Percentiles rank a stretch among this genome's conserved stretches.
phyloP scores from a whole-genome alignment of 2,113 vertebrate species.

The Microcebus ravelobensis region DNA sequence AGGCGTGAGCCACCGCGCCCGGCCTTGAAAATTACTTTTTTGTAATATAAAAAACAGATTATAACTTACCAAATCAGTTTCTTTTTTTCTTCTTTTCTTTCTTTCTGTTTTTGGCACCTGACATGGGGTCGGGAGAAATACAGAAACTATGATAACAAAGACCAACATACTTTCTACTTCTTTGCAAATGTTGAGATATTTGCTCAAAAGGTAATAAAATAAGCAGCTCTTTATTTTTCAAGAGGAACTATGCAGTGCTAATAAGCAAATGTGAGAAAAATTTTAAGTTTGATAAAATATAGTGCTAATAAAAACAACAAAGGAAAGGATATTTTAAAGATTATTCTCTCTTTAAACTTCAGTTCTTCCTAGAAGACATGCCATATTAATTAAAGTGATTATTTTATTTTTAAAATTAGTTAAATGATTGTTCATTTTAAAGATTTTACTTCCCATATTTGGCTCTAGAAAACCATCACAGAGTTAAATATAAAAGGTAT shows the following conservation, averaged over 20 bases:
- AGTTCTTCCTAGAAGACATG: constrained; percentile 17
- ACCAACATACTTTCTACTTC: constrained; percentile 46
- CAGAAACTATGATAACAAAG: constrained; percentile 44
- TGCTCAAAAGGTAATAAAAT: background rate
- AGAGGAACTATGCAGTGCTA: background rate
- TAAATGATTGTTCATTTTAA: constrained; percentile 2
- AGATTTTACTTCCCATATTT: constrained; percentile 19
- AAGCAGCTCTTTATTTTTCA: constrained; percentile 25
- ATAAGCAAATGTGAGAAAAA: constrained; percentile 18
- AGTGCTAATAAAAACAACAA: constrained; percentile 19
- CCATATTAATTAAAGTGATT: background rate
- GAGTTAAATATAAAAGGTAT: constrained; percentile 14
- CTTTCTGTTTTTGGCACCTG: constrained; percentile 93
- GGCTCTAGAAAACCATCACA: background rate
- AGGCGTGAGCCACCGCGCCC: no score
- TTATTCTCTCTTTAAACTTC: constrained; percentile 23
- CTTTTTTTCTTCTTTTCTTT: constrained; percentile 98
- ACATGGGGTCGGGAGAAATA: constrained; percentile 16
- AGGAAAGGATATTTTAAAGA: background rate
- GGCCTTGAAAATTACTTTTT: constrained; percentile 2
- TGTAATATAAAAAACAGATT: background rate
- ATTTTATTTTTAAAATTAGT: constrained; percentile 35
- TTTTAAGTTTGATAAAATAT: background rate
- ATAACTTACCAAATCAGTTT: constrained; percentile 93
- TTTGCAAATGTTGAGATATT: constrained; percentile 40